A percentile compares a stretch with the other conserved stretches of the same genome.
These are phyloP conservation scores for Phortica magna DNA, from an alignment of 2,888 invertebrate species.

Conservation along the genomic window DNA sequence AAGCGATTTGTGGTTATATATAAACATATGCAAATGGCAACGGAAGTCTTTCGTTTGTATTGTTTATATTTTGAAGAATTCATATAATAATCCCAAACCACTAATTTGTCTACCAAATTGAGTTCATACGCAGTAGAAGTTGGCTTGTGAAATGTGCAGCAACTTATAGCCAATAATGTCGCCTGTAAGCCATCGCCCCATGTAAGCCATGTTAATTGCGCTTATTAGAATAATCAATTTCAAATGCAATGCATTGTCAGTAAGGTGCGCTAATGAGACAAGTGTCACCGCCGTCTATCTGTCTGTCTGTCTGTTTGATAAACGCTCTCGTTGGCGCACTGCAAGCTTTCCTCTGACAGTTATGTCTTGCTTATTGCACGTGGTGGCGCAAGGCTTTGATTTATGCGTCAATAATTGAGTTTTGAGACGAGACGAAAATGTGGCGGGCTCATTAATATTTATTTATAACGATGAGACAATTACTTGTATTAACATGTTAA, in stretches of 20 bases:
- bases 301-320: neutral
- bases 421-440: neutral
- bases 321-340: neutral
- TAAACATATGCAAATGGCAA: too few species aligned
- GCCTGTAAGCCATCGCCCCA: too few species aligned
- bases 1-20: neutral
- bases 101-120: too few species aligned
- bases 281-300: neutral
- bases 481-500: neutral
- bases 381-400: neutral
- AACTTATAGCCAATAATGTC: too few species aligned
- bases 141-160: too few species aligned
- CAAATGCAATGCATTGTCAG: neutral
- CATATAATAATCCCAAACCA: too few species aligned
- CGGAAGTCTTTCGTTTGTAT: too few species aligned
- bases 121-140: too few species aligned
- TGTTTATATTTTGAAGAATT: too few species aligned
- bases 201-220: too few species aligned
- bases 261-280: neutral
- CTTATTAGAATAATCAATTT: too few species aligned
- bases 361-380: too few species aligned
- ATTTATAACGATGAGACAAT: neutral
- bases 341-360: neutral
- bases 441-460: neutral
- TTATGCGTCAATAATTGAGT: neutral